Base-by-base conservation (phyloP, 1,140 invertebrate genomes). In the Tetramorium alpestre region DNA sequence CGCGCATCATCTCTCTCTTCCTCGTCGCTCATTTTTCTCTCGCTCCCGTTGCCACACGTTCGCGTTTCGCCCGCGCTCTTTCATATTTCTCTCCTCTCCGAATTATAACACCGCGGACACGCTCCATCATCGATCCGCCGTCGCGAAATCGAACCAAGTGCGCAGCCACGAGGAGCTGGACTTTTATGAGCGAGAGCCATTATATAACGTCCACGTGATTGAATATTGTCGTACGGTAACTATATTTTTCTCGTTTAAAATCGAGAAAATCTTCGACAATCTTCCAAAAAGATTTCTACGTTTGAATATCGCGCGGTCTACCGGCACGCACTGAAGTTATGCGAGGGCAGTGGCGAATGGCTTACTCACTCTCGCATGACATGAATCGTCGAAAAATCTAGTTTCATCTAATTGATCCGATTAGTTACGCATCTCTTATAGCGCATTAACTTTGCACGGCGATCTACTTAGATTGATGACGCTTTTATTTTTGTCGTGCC, bases 401-500 rank as follows among this genome's bases (percentile, higher is more conserved):
- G 62, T 22, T 3, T 41, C 33, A 38, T 65, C 38, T 44, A 56
- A 80, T 69, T 44, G 25, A 70, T 60, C 25, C 16, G 67, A 58
- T 47, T 44, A 58, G 56, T 54, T 58, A 10, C 51, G 25, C 16
- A 7, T 33, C 67, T 69, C 41, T 81, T 62, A 70, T 18, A 41
- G 51, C 41, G 11, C 13, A 38, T 10, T 28, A 33, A 60, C 41
- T 75, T 47, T 60, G 18, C 25, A 8, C 16, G 28, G 25, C 18
- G 54, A 41, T 81, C 38, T 22, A 70, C 38, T 70, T 44, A 28
- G n/a, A 70, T 81, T 47, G 64, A 80, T 25, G 76, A 60, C 13
- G 64, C 38, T 25, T 56, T 70, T 81, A 81, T 81, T 81, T 70
- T 58, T 44, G 49, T 70, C 78, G 22, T n/a, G 78, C 22, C 49